These are phyloP conservation scores for Anas acuta DNA, from an alignment of 2,797 vertebrate species.

Conservation along the genomic window DNA sequence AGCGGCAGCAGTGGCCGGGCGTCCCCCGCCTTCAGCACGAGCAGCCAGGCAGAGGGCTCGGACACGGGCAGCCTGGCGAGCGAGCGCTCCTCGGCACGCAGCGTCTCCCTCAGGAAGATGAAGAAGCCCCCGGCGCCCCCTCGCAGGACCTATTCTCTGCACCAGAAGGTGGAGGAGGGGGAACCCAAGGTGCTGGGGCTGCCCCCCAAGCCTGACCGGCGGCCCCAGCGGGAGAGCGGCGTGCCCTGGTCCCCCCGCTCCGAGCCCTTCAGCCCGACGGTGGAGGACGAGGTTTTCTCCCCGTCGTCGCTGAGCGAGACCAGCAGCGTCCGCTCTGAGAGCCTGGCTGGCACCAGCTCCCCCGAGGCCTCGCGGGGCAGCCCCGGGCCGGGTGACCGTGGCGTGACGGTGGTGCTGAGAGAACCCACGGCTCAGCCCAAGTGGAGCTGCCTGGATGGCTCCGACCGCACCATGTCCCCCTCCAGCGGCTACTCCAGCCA, in stretches of 20 bases:
- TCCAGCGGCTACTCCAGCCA: conserved; percentile 98
- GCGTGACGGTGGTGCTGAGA: background rate
- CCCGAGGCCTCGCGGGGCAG: conserved; percentile 32
- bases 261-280: conserved; percentile 35
- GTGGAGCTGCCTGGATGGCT: conserved; percentile 70
- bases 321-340: conserved; percentile 60
- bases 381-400: background rate
- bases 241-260: conserved; percentile 36
- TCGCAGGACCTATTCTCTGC: conserved; percentile 87
- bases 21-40: conserved; percentile 66
- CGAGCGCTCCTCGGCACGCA: conserved; percentile 82
- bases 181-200: conserved; percentile 72
- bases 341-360: conserved; percentile 39
- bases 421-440: conserved; percentile 52
- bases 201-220: conserved; percentile 77
- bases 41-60: conserved; percentile 74
- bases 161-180: conserved; percentile 62
- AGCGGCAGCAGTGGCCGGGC: conserved; percentile 63
- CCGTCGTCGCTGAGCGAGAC: conserved; percentile 13
- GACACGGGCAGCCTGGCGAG: conserved; percentile 81
- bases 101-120: conserved; percentile 90
- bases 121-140: conserved; percentile 89
- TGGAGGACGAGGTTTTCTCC: conserved; percentile 68
- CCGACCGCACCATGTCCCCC: conserved; percentile 93
- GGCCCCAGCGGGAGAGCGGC: conserved; percentile 18